Percentiles rank a stretch among this genome's conserved stretches.
Evolutionary conservation across 1,140 invertebrate genomes (phyloP).

Genomic region (Formica exsecta): DNA sequence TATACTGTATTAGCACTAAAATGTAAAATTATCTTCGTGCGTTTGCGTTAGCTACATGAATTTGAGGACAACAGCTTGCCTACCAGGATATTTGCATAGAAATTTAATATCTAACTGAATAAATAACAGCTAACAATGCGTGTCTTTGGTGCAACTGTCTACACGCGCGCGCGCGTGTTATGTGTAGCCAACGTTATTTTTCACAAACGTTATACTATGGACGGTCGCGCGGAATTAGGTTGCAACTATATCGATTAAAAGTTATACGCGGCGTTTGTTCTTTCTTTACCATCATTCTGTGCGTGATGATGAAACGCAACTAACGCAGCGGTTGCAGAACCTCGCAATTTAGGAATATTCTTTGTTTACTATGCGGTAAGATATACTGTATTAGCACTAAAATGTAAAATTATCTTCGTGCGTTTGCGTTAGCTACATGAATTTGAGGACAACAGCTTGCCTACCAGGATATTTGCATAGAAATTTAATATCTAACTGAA

Average conservation of each 20-base stretch:
- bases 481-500: background rate
- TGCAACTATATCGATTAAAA: conserved; percentile 47
- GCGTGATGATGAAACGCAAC: conserved; percentile 30
- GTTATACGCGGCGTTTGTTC: conserved; percentile 11
- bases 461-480: conserved; percentile 16
- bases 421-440: background rate
- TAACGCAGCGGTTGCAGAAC: conserved; percentile 10
- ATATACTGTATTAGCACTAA: conserved; percentile 19
- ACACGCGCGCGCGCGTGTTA: no score
- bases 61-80: background rate
- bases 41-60: background rate
- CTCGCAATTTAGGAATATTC: conserved; percentile 22
- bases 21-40: conserved; percentile 22
- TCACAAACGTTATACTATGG: conserved; percentile 17
- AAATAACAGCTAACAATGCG: background rate
- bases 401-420: conserved; percentile 28
- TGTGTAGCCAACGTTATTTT: background rate
- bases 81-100: conserved; percentile 15
- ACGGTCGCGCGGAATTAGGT: conserved; percentile 3
- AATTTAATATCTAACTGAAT: background rate
- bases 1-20: conserved; percentile 26
- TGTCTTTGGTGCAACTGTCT: background rate
- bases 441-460: background rate
- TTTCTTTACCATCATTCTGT: background rate
- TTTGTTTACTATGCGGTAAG: background rate